These are phyloP conservation scores for Archocentrus centrarchus DNA, from an alignment of 2,113 vertebrate genomes.

Conservation along the genomic window DNA sequence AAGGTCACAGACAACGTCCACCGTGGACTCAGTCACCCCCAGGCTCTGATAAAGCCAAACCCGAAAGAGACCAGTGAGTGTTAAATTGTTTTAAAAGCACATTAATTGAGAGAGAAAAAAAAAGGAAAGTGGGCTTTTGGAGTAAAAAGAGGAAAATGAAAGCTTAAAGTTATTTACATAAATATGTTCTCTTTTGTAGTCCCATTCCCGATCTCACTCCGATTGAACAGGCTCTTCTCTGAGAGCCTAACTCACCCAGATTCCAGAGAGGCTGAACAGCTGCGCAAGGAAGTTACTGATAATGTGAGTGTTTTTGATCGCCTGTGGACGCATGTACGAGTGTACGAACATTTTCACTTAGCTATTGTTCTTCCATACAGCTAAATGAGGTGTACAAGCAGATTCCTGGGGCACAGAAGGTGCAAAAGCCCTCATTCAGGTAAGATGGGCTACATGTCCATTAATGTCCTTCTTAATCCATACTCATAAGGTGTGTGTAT, in stretches of 20 bases:
- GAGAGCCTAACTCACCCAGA: slow-evolving; percentile 86
- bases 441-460: slow-evolving; percentile 62
- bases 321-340: background rate
- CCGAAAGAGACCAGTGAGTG: slow-evolving; percentile 88
- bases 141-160: background rate
- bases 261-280: slow-evolving; percentile 84
- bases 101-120: background rate
- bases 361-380: slow-evolving; percentile 71
- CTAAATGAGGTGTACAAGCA: slow-evolving; percentile 90
- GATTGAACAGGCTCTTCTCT: slow-evolving; percentile 86
- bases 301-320: slow-evolving; percentile 81
- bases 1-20: slow-evolving; percentile 95
- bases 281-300: slow-evolving; percentile 90
- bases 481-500: background rate
- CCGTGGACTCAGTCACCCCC: slow-evolving; percentile 73
- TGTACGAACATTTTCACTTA: slow-evolving; percentile 34
- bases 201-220: slow-evolving; percentile 89
- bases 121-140: background rate
- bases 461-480: background rate
- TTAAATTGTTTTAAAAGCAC: background rate
- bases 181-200: slow-evolving; percentile 74
- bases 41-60: slow-evolving; percentile 77
- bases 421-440: slow-evolving; percentile 94
- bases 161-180: background rate
- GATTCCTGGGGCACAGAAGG: slow-evolving; percentile 85